phyloP scores from a whole-genome alignment of 2,797 vertebrate species.

The Macrochelys suwanniensis region DNA sequence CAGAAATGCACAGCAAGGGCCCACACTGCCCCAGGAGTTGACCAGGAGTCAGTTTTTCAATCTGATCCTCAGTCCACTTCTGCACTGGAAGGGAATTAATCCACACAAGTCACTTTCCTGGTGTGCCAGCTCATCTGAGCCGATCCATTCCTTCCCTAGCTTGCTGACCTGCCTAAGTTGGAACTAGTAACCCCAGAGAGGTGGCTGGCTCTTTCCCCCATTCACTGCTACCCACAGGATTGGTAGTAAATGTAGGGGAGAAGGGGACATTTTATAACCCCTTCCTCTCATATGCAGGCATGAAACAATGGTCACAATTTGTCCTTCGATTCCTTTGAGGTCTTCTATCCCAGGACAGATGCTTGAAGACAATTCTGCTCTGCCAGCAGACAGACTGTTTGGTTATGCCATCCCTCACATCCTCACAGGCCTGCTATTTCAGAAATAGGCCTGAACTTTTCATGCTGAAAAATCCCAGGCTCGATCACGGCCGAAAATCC shows the following conservation, averaged over 20 bases:
- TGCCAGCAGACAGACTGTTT: neutral
- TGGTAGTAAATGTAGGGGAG: rapidly evolving
- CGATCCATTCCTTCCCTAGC: neutral
- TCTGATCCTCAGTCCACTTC: neutral
- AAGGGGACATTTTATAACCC: neutral
- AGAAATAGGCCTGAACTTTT: neutral
- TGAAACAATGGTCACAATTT: neutral
- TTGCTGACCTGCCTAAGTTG: neutral
- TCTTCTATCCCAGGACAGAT: rapidly evolving
- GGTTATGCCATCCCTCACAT: neutral
- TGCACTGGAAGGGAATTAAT: neutral
- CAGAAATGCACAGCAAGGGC: neutral
- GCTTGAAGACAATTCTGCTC: neutral
- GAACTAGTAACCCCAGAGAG: neutral
- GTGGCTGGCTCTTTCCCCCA: neutral
- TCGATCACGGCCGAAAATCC: neutral
- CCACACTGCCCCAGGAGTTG: neutral
- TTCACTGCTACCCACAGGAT: neutral
- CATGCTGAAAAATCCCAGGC: neutral
- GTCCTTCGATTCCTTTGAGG: neutral
- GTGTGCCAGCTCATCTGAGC: neutral
- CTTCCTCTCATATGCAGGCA: neutral
- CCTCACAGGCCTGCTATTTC: rapidly evolving
- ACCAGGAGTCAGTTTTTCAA: neutral
- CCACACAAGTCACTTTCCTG: neutral